Evolutionary conservation across 2,113 vertebrate genomes (phyloP).

Genomic region (Mastomys natalensis): DNA sequence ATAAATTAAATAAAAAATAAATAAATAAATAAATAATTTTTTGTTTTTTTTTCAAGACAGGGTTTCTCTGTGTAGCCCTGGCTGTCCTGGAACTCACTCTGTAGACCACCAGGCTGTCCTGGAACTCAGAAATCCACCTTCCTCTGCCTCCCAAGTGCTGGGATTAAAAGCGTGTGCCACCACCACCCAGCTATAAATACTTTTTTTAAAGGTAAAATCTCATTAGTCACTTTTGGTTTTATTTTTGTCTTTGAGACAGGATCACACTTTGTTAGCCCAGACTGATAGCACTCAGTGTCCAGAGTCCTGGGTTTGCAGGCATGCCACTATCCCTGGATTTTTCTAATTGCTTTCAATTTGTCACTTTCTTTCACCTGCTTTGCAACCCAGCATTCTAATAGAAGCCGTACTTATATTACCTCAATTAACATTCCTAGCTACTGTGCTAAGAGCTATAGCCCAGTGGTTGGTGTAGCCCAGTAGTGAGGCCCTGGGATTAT

Average conservation of each 20-base stretch:
- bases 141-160: too few relatives aligned
- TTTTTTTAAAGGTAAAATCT: not conserved
- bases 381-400: conserved; percentile 13
- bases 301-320: not conserved
- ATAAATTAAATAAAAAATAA: too few relatives aligned
- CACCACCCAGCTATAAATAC: too few relatives aligned
- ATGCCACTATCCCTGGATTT: not conserved
- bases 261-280: not conserved
- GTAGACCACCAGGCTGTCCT: too few relatives aligned
- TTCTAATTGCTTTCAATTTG: not conserved
- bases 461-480: not conserved
- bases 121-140: too few relatives aligned
- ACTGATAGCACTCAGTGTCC: not conserved
- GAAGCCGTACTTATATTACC: not conserved
- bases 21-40: too few relatives aligned
- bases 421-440: conserved; percentile 8
- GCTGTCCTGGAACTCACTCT: too few relatives aligned
- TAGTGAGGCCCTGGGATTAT: not conserved
- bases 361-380: not conserved
- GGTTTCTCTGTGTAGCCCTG: too few relatives aligned
- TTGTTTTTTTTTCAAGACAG: too few relatives aligned
- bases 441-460: not conserved
- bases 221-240: not conserved
- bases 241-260: not conserved
- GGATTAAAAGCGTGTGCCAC: too few relatives aligned